phyloP scores from a whole-genome alignment of 2,797 vertebrate genomes.

The Alauda arvensis region DNA sequence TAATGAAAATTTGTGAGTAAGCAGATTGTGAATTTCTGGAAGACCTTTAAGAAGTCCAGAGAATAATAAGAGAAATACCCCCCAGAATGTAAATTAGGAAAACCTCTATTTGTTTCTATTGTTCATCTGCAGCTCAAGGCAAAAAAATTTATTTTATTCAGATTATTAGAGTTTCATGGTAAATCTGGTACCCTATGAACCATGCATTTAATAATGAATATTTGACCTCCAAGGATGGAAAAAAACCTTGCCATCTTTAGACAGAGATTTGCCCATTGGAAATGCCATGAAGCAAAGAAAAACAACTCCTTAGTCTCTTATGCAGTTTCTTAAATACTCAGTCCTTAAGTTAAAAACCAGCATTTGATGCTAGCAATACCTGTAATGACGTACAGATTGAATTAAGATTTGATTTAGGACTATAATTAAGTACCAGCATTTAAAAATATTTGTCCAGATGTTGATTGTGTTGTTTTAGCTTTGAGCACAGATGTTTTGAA shows the following conservation, averaged over 20 bases:
- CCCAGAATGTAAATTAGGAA: background rate
- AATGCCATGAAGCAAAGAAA: background rate
- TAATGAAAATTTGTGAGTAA: background rate
- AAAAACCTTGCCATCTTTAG: background rate
- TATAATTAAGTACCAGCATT: background rate
- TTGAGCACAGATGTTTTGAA: background rate
- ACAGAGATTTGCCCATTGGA: background rate
- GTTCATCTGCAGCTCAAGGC: background rate
- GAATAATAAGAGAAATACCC: background rate
- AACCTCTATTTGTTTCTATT: background rate
- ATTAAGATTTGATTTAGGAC: background rate
- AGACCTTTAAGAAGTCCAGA: background rate
- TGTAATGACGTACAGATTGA: background rate
- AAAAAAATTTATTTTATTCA: background rate
- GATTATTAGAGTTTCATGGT: background rate
- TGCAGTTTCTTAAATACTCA: background rate
- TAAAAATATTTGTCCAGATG: background rate
- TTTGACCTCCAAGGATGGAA: slow-evolving; percentile 23
- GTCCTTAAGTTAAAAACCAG: background rate
- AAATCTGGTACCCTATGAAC: background rate
- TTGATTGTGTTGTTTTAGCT: background rate
- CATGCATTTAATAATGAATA: background rate
- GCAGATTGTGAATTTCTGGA: background rate
- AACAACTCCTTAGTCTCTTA: background rate
- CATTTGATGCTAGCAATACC: background rate